Evolutionary conservation across 2,888 invertebrate genomes (phyloP).

Genomic region (Drosophila putrida): DNA sequence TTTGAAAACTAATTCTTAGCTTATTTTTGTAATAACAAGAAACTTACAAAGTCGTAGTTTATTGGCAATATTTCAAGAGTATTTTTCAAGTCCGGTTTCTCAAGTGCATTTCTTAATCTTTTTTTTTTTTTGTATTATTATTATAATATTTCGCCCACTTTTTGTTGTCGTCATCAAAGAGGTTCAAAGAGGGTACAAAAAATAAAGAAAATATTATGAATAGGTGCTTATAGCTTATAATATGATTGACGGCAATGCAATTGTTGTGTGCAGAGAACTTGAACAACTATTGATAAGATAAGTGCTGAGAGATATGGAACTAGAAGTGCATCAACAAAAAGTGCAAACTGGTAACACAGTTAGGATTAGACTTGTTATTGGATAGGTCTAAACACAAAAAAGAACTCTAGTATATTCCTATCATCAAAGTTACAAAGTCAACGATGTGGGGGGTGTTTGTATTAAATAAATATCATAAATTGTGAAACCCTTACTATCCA

Average conservation of each 20-base stretch:
- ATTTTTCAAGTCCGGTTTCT: neutral
- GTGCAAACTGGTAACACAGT: slow-evolving; percentile 5
- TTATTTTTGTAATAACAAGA: no score
- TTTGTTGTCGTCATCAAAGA: slow-evolving; percentile 25
- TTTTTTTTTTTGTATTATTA: no score
- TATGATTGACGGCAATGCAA: slow-evolving; percentile 21
- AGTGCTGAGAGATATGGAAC: slow-evolving; percentile 1
- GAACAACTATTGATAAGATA: slow-evolving; percentile 43
- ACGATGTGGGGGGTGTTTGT: neutral
- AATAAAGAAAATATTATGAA: slow-evolving; percentile 11
- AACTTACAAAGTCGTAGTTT: neutral
- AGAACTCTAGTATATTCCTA: neutral
- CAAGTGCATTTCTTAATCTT: neutral
- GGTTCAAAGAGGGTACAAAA: neutral
- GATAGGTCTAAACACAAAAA: slow-evolving; percentile 2
- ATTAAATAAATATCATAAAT: slow-evolving; percentile 7
- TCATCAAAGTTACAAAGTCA: slow-evolving; percentile 4
- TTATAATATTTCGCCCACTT: neutral
- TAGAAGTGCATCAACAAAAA: slow-evolving; percentile 25
- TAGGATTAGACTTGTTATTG: slow-evolving; percentile 20
- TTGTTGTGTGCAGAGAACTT: slow-evolving; percentile 42
- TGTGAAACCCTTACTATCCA: slow-evolving; percentile 7
- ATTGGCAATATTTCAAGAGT: neutral
- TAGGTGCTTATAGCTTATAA: slow-evolving; percentile 36
- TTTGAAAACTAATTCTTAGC: no score